Evolutionary conservation across 2,888 invertebrate species (phyloP).

Genomic region (Trissolcus brochymenae): DNA sequence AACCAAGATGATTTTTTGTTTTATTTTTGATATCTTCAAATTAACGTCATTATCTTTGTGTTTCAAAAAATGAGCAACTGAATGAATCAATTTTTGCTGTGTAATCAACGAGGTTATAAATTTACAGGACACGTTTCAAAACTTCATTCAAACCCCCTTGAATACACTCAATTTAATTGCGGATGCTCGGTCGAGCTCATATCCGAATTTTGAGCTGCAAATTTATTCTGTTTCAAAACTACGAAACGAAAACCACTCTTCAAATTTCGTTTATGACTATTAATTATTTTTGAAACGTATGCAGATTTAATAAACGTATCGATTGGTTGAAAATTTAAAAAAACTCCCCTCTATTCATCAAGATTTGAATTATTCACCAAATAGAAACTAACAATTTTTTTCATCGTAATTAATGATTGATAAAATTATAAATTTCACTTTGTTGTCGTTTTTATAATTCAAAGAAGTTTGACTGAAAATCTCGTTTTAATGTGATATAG

Average conservation of each 20-base stretch:
- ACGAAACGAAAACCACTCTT: slow-evolving; percentile 25
- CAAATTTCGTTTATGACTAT: slow-evolving; percentile 38
- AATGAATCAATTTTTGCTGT: background rate
- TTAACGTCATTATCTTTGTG: too few species aligned
- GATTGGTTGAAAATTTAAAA: background rate
- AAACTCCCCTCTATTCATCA: background rate
- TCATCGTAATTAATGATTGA: too few species aligned
- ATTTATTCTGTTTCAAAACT: slow-evolving; percentile 52
- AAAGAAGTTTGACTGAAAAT: too few species aligned
- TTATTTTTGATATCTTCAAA: too few species aligned
- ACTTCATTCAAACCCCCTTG: slow-evolving; percentile 47
- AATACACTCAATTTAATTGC: slow-evolving; percentile 53
- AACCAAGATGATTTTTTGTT: too few species aligned
- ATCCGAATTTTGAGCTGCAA: slow-evolving; percentile 45
- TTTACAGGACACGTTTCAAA: slow-evolving; percentile 47
- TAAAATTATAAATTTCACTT: too few species aligned
- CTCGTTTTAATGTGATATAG: too few species aligned
- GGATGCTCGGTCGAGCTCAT: slow-evolving; percentile 39
- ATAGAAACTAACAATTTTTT: background rate
- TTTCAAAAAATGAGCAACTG: too few species aligned
- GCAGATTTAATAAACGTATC: slow-evolving; percentile 30
- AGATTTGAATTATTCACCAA: too few species aligned
- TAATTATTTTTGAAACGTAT: slow-evolving; percentile 38
- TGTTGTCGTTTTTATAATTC: too few species aligned
- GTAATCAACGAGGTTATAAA: slow-evolving; percentile 48